Evolutionary conservation across 1,140 invertebrate genomes (phyloP).

Genomic region (Eumeta japonica): DNA sequence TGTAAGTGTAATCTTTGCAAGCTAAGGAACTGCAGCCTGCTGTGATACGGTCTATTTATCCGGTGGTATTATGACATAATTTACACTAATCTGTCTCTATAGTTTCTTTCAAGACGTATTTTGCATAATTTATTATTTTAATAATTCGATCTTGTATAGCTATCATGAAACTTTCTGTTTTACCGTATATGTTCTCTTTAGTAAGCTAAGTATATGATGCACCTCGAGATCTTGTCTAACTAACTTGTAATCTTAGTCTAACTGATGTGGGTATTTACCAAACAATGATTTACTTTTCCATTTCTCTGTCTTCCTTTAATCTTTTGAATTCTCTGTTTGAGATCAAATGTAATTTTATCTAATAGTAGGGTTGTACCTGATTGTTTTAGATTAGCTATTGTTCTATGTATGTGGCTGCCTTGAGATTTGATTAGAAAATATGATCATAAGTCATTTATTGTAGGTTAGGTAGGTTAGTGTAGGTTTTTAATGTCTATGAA

Average conservation of each 20-base stretch:
- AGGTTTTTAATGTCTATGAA: slow-evolving; percentile 1
- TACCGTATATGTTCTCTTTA: too few species aligned
- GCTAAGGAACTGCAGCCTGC: neutral
- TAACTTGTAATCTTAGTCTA: too few species aligned
- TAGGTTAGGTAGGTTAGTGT: neutral
- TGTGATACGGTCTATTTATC: too few species aligned
- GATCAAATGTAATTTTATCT: neutral
- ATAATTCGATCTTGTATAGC: too few species aligned
- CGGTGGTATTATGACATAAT: neutral
- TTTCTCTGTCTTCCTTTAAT: neutral
- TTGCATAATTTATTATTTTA: neutral
- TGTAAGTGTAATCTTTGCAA: neutral
- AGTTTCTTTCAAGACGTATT: too few species aligned
- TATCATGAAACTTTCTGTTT: too few species aligned
- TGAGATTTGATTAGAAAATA: too few species aligned
- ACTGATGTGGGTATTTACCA: too few species aligned
- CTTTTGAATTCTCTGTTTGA: neutral
- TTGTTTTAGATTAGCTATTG: too few species aligned
- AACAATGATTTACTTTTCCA: neutral
- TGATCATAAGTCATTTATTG: neutral
- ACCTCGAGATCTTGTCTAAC: too few species aligned
- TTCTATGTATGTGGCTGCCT: neutral
- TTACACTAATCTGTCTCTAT: neutral
- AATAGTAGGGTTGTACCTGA: too few species aligned
- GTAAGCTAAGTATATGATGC: neutral